Conservation (phyloP, 2,797 vertebrate species). For the Cyprinodon diabolis region DNA sequence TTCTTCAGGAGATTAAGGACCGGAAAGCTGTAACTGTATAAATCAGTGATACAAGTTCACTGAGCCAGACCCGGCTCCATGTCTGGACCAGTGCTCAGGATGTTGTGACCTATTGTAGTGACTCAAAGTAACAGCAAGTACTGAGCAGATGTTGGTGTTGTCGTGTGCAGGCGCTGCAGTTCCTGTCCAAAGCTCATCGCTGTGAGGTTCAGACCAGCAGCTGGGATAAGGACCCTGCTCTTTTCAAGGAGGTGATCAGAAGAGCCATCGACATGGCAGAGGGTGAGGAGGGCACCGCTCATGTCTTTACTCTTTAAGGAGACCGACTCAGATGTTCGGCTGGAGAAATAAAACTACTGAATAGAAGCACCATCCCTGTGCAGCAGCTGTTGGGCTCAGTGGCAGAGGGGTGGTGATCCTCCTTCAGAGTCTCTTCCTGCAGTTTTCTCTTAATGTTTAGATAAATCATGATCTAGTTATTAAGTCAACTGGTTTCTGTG, state of each 20-base stretch:
- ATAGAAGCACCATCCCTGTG: not conserved
- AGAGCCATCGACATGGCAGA: slow-evolving; percentile 85
- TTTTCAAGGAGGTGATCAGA: slow-evolving; percentile 87
- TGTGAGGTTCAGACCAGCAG: slow-evolving; percentile 86
- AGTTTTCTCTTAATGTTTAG: no score
- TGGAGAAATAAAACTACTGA: not conserved
- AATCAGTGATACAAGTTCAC: no score
- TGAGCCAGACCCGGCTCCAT: no score
- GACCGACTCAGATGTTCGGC: not conserved
- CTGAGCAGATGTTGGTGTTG: not conserved
- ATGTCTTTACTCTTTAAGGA: not conserved
- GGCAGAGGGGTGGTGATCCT: not conserved
- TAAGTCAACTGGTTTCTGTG: no score
- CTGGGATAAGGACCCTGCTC: slow-evolving; percentile 88
- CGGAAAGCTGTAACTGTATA: no score
- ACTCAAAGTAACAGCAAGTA: no score
- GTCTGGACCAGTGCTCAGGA: no score
- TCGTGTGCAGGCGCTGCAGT: slow-evolving; percentile 86
- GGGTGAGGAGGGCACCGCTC: slow-evolving; percentile 73
- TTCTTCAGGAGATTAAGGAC: no score
- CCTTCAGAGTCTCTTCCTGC: no score
- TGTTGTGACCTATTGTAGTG: no score
- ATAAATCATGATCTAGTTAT: no score
- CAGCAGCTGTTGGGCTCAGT: not conserved
- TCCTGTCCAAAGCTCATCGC: slow-evolving; percentile 90